phyloP scores from a whole-genome alignment of 2,113 vertebrate genomes.

The Pelvicachromis taeniatus region DNA sequence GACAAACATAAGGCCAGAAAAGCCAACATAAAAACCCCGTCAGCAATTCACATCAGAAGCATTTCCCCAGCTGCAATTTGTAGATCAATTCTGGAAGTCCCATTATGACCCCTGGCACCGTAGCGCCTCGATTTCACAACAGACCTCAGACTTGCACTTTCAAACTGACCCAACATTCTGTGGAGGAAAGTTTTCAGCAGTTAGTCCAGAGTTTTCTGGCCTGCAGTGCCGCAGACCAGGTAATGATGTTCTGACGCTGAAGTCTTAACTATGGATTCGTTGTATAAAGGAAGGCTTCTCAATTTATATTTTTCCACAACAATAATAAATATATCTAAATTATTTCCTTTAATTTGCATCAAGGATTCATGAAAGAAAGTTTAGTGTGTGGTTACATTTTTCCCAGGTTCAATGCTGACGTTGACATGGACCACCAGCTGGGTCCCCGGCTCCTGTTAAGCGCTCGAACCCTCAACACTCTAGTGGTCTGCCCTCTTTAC shows the following conservation, averaged over 20 bases:
- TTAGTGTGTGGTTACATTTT: background rate
- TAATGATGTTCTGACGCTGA: fast-evolving
- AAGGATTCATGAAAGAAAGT: background rate
- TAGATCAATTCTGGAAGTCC: background rate
- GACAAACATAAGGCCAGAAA: background rate
- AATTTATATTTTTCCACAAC: background rate
- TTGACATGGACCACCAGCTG: conserved; percentile 87
- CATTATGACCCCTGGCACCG: background rate
- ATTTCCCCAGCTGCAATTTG: background rate
- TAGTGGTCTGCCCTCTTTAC: conserved; percentile 90
- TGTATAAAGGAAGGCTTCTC: background rate
- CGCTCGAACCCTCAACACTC: conserved; percentile 81
- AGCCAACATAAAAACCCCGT: background rate
- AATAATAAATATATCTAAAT: background rate
- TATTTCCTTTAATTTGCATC: background rate
- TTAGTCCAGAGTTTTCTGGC: background rate
- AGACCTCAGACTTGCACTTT: background rate
- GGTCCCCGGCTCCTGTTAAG: conserved; percentile 69
- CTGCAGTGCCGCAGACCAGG: background rate
- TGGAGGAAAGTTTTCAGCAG: background rate
- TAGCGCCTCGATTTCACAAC: background rate
- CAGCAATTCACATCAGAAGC: background rate
- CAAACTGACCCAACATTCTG: background rate
- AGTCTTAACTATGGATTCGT: background rate
- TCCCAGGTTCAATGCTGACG: conserved; percentile 84